These are phyloP conservation scores for Pollimyrus isidori DNA, from an alignment of 2,113 vertebrate genomes.

Conservation along the genomic window DNA sequence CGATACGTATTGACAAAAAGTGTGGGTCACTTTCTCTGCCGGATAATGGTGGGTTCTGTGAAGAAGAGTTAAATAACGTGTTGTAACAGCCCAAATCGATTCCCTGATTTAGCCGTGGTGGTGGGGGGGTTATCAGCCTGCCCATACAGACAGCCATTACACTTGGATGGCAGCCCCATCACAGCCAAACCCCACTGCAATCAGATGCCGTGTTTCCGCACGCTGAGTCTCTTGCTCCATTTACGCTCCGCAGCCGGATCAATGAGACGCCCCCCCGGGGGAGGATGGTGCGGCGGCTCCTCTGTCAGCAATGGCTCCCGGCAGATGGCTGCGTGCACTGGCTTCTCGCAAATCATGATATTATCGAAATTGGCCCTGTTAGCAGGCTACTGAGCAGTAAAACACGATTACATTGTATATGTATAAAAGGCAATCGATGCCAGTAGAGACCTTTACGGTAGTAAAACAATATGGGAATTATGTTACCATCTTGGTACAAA, in stretches of 20 bases:
- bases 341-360: not conserved
- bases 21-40: not conserved
- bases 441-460: not conserved
- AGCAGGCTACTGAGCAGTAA: not conserved
- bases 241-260: not conserved
- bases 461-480: not conserved
- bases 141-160: not conserved
- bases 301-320: not conserved
- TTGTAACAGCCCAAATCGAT: not conserved
- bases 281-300: not conserved
- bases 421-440: not conserved
- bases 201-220: not conserved
- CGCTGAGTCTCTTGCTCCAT: not conserved
- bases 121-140: not conserved
- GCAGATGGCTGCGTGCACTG: not conserved
- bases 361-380: not conserved
- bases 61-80: not conserved
- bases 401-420: not conserved
- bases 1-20: not conserved
- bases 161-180: not conserved
- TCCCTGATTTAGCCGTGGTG: not conserved
- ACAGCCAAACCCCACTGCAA: not conserved
- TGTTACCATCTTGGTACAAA: not conserved
- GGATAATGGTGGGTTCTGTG: not conserved
- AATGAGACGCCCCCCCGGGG: not conserved